Evolutionary conservation across 37 sponge, comb jelly and placozoan genomes (phyloP).

Genomic region (Chondrilla cf. caribensis): DNA sequence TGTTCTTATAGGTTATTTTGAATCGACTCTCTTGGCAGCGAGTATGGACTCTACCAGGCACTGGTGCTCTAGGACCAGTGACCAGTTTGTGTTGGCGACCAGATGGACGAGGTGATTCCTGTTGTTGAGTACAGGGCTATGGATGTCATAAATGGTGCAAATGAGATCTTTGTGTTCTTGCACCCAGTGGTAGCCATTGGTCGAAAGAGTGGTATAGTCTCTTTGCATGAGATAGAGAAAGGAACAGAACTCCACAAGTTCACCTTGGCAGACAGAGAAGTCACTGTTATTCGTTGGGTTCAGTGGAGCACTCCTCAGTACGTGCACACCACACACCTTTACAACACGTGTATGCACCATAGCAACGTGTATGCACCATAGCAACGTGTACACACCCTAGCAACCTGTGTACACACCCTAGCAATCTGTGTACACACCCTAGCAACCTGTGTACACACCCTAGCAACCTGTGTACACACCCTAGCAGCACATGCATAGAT

Average conservation of each 20-base stretch:
- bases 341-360: no score
- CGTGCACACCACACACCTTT: not conserved
- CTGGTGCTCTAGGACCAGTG: not conserved
- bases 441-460: no score
- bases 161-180: no score
- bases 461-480: no score
- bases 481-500: no score
- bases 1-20: slow-evolving; percentile 47
- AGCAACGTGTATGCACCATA: no score
- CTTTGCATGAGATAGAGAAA: slow-evolving; percentile 48
- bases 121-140: no score
- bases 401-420: no score
- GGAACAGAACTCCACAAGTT: slow-evolving; percentile 39
- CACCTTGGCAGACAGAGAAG: slow-evolving; percentile 6
- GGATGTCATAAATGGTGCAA: no score
- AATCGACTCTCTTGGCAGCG: slow-evolving; percentile 70
- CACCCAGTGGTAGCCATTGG: slow-evolving; percentile 66
- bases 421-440: no score
- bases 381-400: no score
- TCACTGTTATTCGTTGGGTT: slow-evolving; percentile 46
- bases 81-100: slow-evolving; percentile 68
- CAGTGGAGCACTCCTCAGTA: not conserved
- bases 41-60: slow-evolving; percentile 53
- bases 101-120: slow-evolving; percentile 66
- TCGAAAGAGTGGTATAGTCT: slow-evolving; percentile 30